Conservation (phyloP, 92 coral and sea anemone species). For the Epizoanthus ramosus region DNA sequence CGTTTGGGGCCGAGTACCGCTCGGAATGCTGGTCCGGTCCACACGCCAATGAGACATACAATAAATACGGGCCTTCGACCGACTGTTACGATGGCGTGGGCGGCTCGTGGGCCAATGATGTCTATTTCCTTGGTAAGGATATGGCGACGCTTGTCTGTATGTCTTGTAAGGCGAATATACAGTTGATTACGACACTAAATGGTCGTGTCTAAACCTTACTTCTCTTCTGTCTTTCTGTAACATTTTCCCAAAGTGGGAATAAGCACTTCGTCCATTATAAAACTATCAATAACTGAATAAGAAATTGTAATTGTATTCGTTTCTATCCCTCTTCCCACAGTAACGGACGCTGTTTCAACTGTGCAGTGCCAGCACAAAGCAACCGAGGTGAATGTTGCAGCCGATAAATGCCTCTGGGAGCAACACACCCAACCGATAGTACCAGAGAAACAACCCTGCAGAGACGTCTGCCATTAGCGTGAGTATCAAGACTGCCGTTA, state of each 20-base stretch:
- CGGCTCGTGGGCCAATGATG: conserved; percentile 40
- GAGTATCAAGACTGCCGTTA: background rate
- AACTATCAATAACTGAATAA: too few species aligned
- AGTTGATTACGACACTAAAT: too few species aligned
- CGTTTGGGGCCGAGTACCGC: conserved; percentile 28
- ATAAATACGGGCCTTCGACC: conserved; percentile 20
- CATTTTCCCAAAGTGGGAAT: too few species aligned
- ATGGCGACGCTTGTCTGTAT: background rate
- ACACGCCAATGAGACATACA: conserved; percentile 33
- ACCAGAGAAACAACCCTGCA: conserved; percentile 27
- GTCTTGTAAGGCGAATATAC: background rate
- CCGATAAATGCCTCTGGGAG: background rate
- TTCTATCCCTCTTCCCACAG: background rate
- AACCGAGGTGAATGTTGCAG: background rate
- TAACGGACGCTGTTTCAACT: conserved; percentile 8
- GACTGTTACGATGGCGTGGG: conserved; percentile 30
- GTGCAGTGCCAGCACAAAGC: conserved; percentile 38
- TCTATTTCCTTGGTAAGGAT: conserved; percentile 34
- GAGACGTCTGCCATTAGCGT: conserved; percentile 8
- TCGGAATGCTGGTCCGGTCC: conserved; percentile 39
- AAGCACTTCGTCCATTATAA: too few species aligned
- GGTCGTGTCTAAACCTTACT: too few species aligned
- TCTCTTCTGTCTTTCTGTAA: too few species aligned
- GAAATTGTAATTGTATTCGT: too few species aligned
- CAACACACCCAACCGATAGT: conserved; percentile 6